These are phyloP conservation scores for Priocnemis perturbator DNA, from an alignment of 2,888 invertebrate genomes.

Conservation along the genomic window DNA sequence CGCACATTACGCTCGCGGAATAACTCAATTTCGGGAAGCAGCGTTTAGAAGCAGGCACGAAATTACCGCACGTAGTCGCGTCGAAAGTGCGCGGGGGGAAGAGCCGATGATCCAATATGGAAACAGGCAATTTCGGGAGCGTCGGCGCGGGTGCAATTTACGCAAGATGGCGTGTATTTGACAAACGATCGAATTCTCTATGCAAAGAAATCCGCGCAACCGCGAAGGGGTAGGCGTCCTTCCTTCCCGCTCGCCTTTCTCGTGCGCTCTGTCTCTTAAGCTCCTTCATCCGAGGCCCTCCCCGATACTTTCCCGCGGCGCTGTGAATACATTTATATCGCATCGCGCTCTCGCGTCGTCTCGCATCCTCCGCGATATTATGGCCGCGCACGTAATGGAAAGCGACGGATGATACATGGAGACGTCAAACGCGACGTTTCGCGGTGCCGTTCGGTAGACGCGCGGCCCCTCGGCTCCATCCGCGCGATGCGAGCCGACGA, in stretches of 20 bases:
- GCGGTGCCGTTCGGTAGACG: constrained; percentile 45
- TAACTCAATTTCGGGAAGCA: too few relatives aligned
- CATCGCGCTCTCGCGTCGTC: constrained; percentile 57
- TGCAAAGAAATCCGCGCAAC: constrained; percentile 63
- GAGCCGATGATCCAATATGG: constrained; percentile 45
- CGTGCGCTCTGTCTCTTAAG: constrained; percentile 11
- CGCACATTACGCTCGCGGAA: too few relatives aligned
- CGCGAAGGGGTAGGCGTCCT: constrained; percentile 53
- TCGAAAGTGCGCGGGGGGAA: constrained; percentile 11
- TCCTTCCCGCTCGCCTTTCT: constrained; percentile 29
- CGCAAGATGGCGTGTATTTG: constrained; percentile 70
- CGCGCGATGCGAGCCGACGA: too few relatives aligned
- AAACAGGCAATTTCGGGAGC: constrained; percentile 63
- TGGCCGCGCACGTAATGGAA: constrained; percentile 67
- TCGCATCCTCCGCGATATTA: constrained; percentile 65
- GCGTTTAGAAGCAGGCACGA: too few relatives aligned
- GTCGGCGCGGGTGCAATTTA: constrained; percentile 62
- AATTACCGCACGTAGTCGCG: too few relatives aligned
- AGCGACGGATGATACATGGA: constrained; percentile 71
- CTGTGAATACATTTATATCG: constrained; percentile 70
- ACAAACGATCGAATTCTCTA: constrained; percentile 73
- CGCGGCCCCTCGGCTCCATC: constrained; percentile 25
- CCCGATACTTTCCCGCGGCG: constrained; percentile 58
- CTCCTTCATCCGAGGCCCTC: constrained; percentile 24
- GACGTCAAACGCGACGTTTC: constrained; percentile 68